Base-by-base conservation (phyloP, 1,140 invertebrate genomes). In the Ooceraea biroi region DNA sequence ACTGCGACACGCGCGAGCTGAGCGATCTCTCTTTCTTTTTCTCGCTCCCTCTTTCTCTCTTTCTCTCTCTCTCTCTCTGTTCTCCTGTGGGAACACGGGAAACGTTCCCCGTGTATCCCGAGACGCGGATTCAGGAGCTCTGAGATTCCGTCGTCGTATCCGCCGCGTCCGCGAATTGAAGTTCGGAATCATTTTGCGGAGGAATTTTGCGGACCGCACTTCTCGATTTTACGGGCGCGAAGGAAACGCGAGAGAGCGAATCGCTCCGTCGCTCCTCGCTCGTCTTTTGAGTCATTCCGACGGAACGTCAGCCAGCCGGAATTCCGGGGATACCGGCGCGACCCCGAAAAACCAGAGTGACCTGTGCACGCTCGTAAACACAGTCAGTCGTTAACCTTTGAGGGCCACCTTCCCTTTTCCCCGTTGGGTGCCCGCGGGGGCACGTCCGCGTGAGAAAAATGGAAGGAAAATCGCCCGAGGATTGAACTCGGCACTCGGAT, bases 251-350 rank as follows among this genome's bases (percentile, higher is more conserved):
- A 46, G 3, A 14, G 27, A 57, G 11, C 46, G 30, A 36, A 4
- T 19, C 17, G 25, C 22, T 69, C 30, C n/a, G 14, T 19, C 57
- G 48, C 48, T 68, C 46, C n/a, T 17, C 57, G 48, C 48, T 73
- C 46, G 11, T 71, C 60, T 17, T 12, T 60, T 41, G 71, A 57
- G 68, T 86, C 87, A 82, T 68, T 48, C 44, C 46, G 22, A 57
- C 65, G 76, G 76, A 85, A 89, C 76, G 82, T 68, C 87, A 77
- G 80, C 63, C 68, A 69, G 76, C 25, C 73, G 63, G 87, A 86
- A 85, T 88, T 88, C 87, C 65, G 63, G 36, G 76, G 71, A 88
- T 85, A 68, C 61, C 46, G n/a, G 8, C 50, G 36, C 50, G 36
- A 10, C 58, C 57, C 36, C 50, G 17, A 69, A 55, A 69, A 78